These are phyloP conservation scores for Euplexia lucipara DNA, from an alignment of 2,888 invertebrate genomes.

Conservation along the genomic window DNA sequence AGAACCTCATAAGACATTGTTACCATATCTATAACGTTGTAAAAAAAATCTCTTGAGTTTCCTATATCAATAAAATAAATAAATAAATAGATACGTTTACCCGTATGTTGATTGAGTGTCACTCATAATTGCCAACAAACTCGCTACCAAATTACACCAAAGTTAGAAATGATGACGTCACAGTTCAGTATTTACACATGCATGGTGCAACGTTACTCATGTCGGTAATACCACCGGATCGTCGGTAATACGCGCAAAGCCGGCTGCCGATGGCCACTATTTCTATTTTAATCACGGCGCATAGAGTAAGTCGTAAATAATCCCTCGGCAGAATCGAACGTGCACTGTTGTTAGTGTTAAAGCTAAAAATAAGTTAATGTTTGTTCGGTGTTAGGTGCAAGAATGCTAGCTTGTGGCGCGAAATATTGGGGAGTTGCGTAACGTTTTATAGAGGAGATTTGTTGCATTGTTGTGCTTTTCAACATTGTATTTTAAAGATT, in stretches of 20 bases:
- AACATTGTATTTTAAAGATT: neutral
- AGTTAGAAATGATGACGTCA: slow-evolving; percentile 10
- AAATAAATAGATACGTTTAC: too few relatives aligned
- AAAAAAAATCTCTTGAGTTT: too few relatives aligned
- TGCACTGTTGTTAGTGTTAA: slow-evolving; percentile 77
- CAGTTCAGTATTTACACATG: neutral
- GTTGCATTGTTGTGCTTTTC: neutral
- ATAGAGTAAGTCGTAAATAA: slow-evolving; percentile 80
- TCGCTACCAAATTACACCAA: too few relatives aligned
- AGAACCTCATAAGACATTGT: too few relatives aligned
- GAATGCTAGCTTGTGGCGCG: slow-evolving; percentile 47
- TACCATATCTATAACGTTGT: too few relatives aligned
- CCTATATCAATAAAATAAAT: too few relatives aligned
- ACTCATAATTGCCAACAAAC: too few relatives aligned
- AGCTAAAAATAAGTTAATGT: slow-evolving; percentile 68
- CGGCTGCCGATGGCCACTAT: slow-evolving; percentile 66
- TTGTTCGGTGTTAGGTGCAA: slow-evolving; percentile 44
- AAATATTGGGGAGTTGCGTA: slow-evolving; percentile 24
- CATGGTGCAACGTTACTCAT: slow-evolving; percentile 40
- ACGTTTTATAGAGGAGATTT: slow-evolving; percentile 2
- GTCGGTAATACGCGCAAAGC: slow-evolving; percentile 67
- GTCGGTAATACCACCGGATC: slow-evolving; percentile 51
- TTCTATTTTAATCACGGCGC: slow-evolving; percentile 80
- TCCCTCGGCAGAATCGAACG: slow-evolving; percentile 78
- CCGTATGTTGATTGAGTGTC: too few relatives aligned